Evolutionary conservation across 2,797 vertebrate species (phyloP).

Genomic region (Xerus rutilus): DNA sequence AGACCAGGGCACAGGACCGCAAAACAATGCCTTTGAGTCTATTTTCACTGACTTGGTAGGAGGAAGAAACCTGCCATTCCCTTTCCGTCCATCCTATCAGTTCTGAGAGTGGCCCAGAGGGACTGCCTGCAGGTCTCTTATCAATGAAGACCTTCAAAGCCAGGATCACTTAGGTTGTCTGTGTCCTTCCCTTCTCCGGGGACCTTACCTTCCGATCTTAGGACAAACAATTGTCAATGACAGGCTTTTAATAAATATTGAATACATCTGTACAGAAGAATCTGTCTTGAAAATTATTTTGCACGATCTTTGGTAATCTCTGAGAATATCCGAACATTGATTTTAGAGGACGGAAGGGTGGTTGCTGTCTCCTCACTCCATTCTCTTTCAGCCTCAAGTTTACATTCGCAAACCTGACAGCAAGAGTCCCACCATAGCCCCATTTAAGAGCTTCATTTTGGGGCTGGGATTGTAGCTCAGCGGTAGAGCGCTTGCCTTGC

Average conservation of each 20-base stretch:
- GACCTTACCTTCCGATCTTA: neutral
- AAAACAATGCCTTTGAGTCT: neutral
- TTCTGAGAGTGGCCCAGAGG: neutral
- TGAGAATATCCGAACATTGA: neutral
- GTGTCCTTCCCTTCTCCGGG: neutral
- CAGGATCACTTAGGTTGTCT: neutral
- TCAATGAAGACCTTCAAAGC: neutral
- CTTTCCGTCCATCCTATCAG: too few relatives aligned
- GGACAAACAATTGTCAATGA: neutral
- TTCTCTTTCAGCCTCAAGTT: neutral
- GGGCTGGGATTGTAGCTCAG: too few relatives aligned
- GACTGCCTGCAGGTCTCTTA: neutral
- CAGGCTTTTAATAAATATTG: neutral
- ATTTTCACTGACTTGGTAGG: accelerated
- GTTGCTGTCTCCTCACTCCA: neutral
- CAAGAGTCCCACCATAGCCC: neutral
- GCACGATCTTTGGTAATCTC: neutral
- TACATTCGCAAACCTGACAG: neutral
- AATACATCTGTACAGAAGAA: neutral
- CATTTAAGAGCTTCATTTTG: neutral
- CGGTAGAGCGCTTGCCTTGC: too few relatives aligned
- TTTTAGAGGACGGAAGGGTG: neutral
- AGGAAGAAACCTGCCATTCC: too few relatives aligned
- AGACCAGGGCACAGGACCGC: neutral
- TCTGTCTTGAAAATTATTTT: neutral